Evolutionary conservation across 2,888 invertebrate genomes (phyloP).

Genomic region (Pseudolycoriella hygida): DNA sequence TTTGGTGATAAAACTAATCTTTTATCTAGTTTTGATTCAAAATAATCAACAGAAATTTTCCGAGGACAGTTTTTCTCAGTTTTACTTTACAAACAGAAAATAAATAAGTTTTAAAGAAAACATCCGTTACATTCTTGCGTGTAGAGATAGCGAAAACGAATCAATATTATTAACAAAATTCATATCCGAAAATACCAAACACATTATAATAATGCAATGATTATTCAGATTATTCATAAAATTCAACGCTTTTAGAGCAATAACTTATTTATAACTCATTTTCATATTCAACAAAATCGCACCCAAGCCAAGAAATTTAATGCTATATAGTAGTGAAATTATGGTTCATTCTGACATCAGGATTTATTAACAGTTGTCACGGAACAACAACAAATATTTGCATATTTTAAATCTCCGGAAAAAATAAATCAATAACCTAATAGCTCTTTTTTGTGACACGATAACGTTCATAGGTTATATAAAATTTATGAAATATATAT

Average conservation of each 20-base stretch:
- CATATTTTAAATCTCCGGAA: constrained; percentile 2
- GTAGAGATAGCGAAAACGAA: too few species aligned
- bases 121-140: too few species aligned
- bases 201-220: too few species aligned
- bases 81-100: too few species aligned
- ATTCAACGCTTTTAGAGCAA: background rate
- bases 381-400: constrained; percentile 4
- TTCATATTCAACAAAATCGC: constrained; percentile 3
- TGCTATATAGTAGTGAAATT: background rate
- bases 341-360: constrained; percentile 2
- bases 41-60: too few species aligned
- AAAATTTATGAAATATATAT: too few species aligned
- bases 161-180: too few species aligned
- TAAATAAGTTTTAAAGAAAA: too few species aligned
- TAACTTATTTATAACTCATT: constrained; percentile 4
- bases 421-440: constrained; percentile 3
- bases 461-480: background rate
- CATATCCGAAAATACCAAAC: too few species aligned
- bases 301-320: constrained; percentile 2
- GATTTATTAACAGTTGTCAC: constrained; percentile 4
- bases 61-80: too few species aligned
- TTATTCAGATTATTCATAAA: background rate
- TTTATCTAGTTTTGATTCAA: too few species aligned
- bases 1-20: too few species aligned
- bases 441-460: constrained; percentile 1